These are phyloP conservation scores for Chrysochloris asiatica DNA, from an alignment of 2,113 vertebrate genomes.

Conservation along the genomic window DNA sequence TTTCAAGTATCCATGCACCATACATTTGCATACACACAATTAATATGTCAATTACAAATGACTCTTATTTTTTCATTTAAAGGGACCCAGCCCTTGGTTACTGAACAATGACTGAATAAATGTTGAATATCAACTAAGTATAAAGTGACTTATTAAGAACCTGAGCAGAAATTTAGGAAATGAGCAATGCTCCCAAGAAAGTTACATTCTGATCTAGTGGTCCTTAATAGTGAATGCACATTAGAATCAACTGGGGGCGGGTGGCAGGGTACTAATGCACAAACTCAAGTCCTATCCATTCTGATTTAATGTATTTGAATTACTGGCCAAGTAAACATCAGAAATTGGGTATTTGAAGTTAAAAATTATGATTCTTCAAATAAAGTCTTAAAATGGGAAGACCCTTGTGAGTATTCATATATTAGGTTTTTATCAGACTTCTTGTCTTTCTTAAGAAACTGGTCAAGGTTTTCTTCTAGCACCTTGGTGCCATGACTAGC, in stretches of 20 bases:
- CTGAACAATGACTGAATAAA: constrained; percentile 19
- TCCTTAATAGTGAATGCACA: background rate
- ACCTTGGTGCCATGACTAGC: background rate
- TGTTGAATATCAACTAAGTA: background rate
- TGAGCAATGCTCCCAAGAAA: background rate
- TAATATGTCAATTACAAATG: constrained; percentile 47
- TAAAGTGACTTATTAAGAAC: constrained; percentile 6
- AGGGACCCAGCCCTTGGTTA: constrained; percentile 1
- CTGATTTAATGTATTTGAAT: background rate
- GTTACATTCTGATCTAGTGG: background rate
- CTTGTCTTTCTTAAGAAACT: background rate
- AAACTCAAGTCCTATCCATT: background rate
- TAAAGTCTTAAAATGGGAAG: background rate
- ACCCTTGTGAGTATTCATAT: background rate
- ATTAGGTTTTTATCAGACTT: background rate
- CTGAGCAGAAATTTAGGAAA: constrained; percentile 22
- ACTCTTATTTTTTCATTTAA: constrained; percentile 17
- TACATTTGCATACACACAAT: constrained; percentile 57
- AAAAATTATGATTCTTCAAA: constrained; percentile 3
- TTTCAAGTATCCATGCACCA: constrained; percentile 51
- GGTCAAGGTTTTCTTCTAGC: background rate
- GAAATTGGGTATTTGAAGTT: constrained; percentile 1
- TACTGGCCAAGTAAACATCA: background rate
- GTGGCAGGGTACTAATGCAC: too few relatives aligned
- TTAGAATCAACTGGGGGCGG: background rate